Conservation (phyloP, 2,113 vertebrate genomes). For the Lycocorax pyrrhopterus region DNA sequence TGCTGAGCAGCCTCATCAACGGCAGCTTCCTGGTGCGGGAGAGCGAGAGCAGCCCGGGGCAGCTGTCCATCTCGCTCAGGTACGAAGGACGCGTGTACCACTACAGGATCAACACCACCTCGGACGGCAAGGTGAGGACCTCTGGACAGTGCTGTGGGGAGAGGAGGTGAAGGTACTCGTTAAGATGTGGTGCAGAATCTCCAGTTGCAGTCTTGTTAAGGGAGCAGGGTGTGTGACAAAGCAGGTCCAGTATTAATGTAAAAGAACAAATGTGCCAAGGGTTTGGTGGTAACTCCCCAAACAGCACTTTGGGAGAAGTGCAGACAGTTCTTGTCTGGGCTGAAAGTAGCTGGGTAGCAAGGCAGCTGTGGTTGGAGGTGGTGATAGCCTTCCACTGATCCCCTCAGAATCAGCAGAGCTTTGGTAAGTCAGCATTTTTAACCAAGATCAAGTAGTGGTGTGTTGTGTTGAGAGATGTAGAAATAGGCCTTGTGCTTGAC, state of each 20-base stretch:
- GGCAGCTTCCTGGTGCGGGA: conserved; percentile 97
- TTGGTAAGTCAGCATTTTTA: background rate
- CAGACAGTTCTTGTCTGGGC: background rate
- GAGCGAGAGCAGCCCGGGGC: conserved; percentile 97
- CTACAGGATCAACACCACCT: conserved; percentile 96
- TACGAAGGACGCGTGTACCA: conserved; percentile 98
- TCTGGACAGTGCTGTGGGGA: background rate
- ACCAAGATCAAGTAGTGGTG: background rate
- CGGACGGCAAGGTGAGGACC: conserved; percentile 88
- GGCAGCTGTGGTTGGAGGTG: background rate
- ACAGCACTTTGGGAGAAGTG: background rate
- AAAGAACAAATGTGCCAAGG: rapidly evolving
- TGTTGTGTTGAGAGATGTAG: background rate
- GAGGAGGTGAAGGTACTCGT: background rate
- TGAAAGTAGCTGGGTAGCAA: background rate
- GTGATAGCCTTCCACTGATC: background rate
- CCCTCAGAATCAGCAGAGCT: background rate
- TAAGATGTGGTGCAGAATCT: background rate
- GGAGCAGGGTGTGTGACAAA: background rate
- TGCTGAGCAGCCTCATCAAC: conserved; percentile 95
- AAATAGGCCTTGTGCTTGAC: background rate
- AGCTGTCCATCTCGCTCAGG: conserved; percentile 95
- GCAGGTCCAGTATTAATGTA: background rate
- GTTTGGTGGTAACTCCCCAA: background rate
- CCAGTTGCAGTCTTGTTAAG: background rate